Conservation (phyloP, 2,888 invertebrate species). For the Oithona nana region DNA sequence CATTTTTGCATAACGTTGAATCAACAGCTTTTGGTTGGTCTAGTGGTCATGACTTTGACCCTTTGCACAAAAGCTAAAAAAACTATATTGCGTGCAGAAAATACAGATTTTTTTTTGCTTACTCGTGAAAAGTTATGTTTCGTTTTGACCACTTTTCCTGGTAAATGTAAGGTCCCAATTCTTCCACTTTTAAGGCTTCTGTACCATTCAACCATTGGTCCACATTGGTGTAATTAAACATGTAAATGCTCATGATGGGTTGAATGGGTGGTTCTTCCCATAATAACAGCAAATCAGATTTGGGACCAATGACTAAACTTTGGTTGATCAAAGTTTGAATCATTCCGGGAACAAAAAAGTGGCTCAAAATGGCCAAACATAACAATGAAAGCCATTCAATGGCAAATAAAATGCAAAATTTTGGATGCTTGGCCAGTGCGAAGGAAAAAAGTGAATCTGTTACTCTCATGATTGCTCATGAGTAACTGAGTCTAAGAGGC, state of each 20-base stretch:
- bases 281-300: background rate
- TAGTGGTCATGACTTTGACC: too few species aligned
- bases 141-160: background rate
- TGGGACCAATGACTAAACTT: background rate
- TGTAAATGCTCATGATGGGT: background rate
- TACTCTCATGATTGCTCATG: background rate
- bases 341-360: background rate
- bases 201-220: constrained; percentile 7
- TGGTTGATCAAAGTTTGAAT: background rate
- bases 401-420: background rate
- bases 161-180: constrained; percentile 7
- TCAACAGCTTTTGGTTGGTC: too few species aligned
- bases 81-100: too few species aligned
- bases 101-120: too few species aligned
- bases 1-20: too few species aligned
- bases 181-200: background rate
- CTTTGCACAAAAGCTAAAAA: too few species aligned
- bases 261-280: constrained; percentile 6
- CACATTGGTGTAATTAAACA: constrained; percentile 7
- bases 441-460: background rate
- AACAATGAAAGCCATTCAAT: background rate
- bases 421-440: background rate
- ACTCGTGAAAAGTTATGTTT: background rate
- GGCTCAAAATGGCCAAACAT: background rate
- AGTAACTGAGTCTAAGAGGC: too few species aligned